Evolutionary conservation across 1,140 invertebrate genomes (phyloP), one percentile per base, ranked within the genome.

Genomic region (Drosophila sucinea): DNA sequence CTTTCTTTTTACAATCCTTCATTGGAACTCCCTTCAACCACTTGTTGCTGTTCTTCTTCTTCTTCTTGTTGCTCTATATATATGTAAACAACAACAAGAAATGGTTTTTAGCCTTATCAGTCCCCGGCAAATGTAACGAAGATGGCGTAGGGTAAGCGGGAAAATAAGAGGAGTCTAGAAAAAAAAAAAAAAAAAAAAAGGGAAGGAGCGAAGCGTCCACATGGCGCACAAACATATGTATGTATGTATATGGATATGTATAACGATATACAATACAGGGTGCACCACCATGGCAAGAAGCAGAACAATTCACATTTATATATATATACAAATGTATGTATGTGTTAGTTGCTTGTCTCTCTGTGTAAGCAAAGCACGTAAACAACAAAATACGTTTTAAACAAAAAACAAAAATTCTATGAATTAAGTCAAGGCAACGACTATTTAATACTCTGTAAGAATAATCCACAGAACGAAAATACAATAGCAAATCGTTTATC

Each of bases 321-420:
- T 60, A 41, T n/a, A 32, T 38, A 4, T 30, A 67, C 38, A 8
- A 67, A 66, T 0, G 27, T 54, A 40, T 33, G 25, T 27, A 73
- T 61, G 67, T 79, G 68, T 79, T 54, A 10, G 7, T 3, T 17
- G 7, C 44, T 51, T 51, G 44, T 73, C 63, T 73, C 63, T 68
- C 66, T 70, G 30, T 57, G 62, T 55, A 56, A 47, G 60, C 65
- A 55, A 33, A 62, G 73, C 72, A 73, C 67, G 60, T 67, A 73
- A 62, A 62, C 27, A 65, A 69, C 70, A 79, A 79, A 80, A 75
- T 40, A 30, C 60, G 62, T 68, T 51, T 41, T 55, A 55, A 60
- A 62, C 41, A 44, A 55, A 51, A 67, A 71, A 78, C 11, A 61
- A 71, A 77, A 63, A 70, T 56, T 32, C 67, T 76, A 73, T 68